These are phyloP conservation scores for Macrophya annulata DNA, from an alignment of 2,888 invertebrate genomes.

Conservation along the genomic window DNA sequence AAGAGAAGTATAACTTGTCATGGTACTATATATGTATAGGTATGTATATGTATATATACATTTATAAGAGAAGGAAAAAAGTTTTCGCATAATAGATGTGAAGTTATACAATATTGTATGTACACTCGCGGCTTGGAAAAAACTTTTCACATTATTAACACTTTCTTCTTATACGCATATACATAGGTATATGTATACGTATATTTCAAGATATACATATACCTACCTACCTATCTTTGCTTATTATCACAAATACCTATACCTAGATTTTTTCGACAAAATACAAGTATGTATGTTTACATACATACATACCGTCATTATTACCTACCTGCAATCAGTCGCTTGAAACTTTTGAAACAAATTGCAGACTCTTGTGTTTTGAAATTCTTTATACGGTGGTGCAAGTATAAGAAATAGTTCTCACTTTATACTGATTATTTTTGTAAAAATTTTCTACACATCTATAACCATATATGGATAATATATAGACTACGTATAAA, in stretches of 20 bases:
- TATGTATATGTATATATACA: too few species aligned
- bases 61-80: slow-evolving; percentile 8
- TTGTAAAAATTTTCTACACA: too few species aligned
- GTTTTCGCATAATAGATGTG: slow-evolving; percentile 44
- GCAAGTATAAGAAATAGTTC: background rate
- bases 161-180: slow-evolving; percentile 57
- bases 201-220: background rate
- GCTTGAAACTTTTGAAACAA: background rate
- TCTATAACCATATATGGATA: too few species aligned
- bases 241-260: too few species aligned
- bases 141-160: slow-evolving; percentile 77
- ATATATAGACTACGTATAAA: background rate
- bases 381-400: background rate
- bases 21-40: slow-evolving; percentile 58
- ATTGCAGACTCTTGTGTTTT: background rate
- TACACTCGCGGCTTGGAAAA: slow-evolving; percentile 60
- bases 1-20: slow-evolving; percentile 73
- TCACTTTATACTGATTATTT: background rate
- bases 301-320: background rate
- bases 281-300: background rate
- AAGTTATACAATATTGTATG: slow-evolving; percentile 58
- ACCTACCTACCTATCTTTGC: too few species aligned
- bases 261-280: too few species aligned
- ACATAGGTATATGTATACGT: background rate
- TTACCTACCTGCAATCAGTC: background rate